Evolutionary conservation across 2,888 invertebrate genomes (phyloP).

Genomic region (Julus scandinavius): DNA sequence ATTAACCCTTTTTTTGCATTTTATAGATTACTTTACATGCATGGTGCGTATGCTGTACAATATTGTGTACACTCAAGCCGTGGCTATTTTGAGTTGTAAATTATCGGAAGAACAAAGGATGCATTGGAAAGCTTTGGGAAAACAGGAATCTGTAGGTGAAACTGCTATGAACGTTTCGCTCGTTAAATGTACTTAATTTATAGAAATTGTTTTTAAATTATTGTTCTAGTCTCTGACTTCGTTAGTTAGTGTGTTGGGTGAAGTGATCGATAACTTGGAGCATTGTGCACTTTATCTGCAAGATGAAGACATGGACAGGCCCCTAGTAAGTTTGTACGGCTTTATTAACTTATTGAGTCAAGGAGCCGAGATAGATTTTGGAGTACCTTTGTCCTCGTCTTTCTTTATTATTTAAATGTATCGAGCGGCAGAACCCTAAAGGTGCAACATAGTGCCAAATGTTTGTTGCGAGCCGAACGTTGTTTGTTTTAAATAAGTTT

Average conservation of each 20-base stretch:
- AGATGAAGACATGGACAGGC: slow-evolving; percentile 66
- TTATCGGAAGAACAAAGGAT: slow-evolving; percentile 65
- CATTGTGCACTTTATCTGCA: slow-evolving; percentile 74
- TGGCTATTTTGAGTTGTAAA: slow-evolving; percentile 75
- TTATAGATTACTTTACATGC: slow-evolving; percentile 86
- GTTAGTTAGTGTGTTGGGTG: slow-evolving; percentile 62
- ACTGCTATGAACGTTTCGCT: not conserved
- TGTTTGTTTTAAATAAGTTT: not conserved
- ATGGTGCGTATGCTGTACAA: slow-evolving; percentile 90
- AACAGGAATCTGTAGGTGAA: slow-evolving; percentile 49
- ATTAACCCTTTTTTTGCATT: slow-evolving; percentile 57
- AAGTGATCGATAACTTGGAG: slow-evolving; percentile 69
- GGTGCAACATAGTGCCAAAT: too few species aligned
- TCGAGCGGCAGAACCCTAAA: too few species aligned
- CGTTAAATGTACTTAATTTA: slow-evolving; percentile 30
- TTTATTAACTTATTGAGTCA: not conserved
- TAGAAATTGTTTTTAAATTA: not conserved
- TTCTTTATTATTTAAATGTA: not conserved
- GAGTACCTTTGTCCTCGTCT: not conserved
- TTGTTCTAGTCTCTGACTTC: slow-evolving; percentile 46
- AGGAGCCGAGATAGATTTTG: not conserved
- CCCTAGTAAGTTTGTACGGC: slow-evolving; percentile 55
- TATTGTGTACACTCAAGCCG: slow-evolving; percentile 87
- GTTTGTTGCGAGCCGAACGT: too few species aligned
- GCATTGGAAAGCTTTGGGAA: slow-evolving; percentile 63